Evolutionary conservation across 64 coral and sea anemone species (phyloP).

Genomic region (Porites lutea): DNA sequence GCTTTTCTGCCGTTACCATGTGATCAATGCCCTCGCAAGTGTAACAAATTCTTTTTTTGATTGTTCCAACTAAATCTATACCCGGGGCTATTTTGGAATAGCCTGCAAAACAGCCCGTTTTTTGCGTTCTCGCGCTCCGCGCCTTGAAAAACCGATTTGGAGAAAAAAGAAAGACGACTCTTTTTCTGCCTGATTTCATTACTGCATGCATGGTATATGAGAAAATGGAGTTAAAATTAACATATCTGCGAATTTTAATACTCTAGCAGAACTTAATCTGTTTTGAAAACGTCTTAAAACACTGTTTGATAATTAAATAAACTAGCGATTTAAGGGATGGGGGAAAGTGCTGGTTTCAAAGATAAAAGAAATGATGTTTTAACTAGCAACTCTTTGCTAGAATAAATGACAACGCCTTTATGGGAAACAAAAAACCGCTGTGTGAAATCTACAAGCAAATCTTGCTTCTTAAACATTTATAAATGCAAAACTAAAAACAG

Average conservation of each 20-base stretch:
- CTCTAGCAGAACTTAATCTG: neutral
- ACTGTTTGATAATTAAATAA: neutral
- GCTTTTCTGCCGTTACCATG: neutral
- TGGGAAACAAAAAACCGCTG: too few species aligned
- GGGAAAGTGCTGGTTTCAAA: neutral
- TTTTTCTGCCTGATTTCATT: neutral
- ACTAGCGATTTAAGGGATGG: neutral
- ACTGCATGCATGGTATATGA: neutral
- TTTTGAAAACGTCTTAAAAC: neutral
- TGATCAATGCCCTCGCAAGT: too few species aligned
- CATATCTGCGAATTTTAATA: neutral
- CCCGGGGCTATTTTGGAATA: too few species aligned
- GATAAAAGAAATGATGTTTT: slow-evolving; percentile 7
- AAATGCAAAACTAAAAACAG: neutral
- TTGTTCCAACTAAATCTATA: too few species aligned
- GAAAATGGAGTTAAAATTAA: neutral
- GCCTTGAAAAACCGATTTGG: too few species aligned
- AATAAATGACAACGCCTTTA: neutral
- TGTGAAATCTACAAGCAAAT: neutral
- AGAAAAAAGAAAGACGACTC: too few species aligned
- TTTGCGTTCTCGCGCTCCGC: too few species aligned
- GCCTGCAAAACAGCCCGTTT: too few species aligned
- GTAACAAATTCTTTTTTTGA: too few species aligned
- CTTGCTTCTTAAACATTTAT: neutral
- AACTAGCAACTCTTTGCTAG: neutral